phyloP scores from a whole-genome alignment of 2,888 invertebrate genomes.

The Leucoma salicis region DNA sequence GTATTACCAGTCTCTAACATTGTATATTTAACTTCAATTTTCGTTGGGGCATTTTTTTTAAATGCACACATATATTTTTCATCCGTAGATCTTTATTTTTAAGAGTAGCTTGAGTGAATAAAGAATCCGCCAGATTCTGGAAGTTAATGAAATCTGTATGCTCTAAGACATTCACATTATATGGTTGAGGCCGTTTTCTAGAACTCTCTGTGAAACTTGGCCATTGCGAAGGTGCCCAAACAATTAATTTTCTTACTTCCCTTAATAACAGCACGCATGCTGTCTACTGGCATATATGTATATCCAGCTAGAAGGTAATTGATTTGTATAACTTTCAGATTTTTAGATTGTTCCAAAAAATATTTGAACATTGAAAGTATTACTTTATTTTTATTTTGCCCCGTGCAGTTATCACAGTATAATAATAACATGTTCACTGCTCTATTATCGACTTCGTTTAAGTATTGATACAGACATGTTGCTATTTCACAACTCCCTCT shows the following conservation, averaged over 20 bases:
- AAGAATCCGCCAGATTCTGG: too few species aligned
- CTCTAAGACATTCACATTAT: background rate
- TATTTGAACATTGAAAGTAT: constrained; percentile 4
- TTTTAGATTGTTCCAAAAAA: background rate
- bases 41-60: too few species aligned
- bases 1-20: too few species aligned
- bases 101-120: too few species aligned
- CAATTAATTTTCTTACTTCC: constrained; percentile 25
- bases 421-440: background rate
- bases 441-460: background rate
- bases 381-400: background rate
- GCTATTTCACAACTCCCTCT: constrained; percentile 1
- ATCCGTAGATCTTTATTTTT: too few species aligned
- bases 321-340: constrained; percentile 4
- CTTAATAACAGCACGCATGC: constrained; percentile 38
- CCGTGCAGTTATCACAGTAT: background rate
- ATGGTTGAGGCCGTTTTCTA: too few species aligned
- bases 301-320: constrained; percentile 39
- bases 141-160: too few species aligned
- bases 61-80: too few species aligned
- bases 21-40: too few species aligned
- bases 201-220: constrained; percentile 31
- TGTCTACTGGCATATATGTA: constrained; percentile 46
- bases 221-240: constrained; percentile 44
- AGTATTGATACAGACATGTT: background rate